Evolutionary conservation across 2,113 vertebrate genomes (phyloP), one percentile per base, ranked within the genome.

Genomic region (Macquaria australasica): DNA sequence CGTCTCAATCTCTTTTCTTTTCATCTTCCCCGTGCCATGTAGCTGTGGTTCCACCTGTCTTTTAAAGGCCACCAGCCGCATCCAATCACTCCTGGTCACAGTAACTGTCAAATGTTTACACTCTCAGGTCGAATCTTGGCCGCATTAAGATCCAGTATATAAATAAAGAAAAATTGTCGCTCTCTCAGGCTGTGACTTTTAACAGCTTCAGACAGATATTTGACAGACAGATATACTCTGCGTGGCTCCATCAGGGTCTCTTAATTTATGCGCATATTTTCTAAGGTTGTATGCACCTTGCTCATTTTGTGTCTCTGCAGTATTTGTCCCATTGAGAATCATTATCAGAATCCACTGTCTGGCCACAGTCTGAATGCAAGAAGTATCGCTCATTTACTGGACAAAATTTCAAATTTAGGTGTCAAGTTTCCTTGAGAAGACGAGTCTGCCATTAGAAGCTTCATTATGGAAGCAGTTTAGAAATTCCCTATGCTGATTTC

Each of bases 11-110:
- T 28, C 48, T 53, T 75, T 80, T 73, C 51, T 58, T 90, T 90
- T 91, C 15, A 85, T 83, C 81, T 75, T 77, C 43, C 31, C 64
- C 39, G 48, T 81, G 76, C 83, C 75, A 51, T 90, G 83, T 78
- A 88, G 58, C 66, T 68, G 63, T 21, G 66, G 43, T 56, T 56
- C 14, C 67, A 83, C 39, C 73, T 82, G 70, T 81, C 68, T 82
- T 89, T 82, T 78, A 84, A 84, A 72, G 66, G 56, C 78, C 79
- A 85, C 68, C 82, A 87, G 81, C 67, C 25, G 5, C 70, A 67
- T 82, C 68, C 63, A 62, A 56, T 82, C 39, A 85, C 63, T 81
- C 25, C 2, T 67, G 15, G 72, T 81, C 76, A 74, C 62, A 76
- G 62, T 62, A 64, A 43, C 53, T 60, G 56, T 72, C 63, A 82